These are phyloP conservation scores for Dione vanillae DNA, from an alignment of 2,888 invertebrate species.

Conservation along the genomic window DNA sequence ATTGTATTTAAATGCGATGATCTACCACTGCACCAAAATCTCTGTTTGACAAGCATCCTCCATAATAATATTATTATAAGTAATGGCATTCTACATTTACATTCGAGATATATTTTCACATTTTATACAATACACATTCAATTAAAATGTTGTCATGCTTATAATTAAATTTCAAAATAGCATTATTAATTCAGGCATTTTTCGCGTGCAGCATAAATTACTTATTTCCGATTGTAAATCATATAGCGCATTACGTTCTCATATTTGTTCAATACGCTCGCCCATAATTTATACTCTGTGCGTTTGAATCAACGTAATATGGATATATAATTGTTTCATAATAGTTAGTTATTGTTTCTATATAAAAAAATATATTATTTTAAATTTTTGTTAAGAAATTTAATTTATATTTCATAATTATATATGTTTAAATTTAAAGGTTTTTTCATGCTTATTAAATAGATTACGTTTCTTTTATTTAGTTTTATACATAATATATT, in stretches of 20 bases:
- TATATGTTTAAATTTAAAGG: too few species aligned
- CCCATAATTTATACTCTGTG: not conserved
- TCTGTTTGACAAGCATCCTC: too few species aligned
- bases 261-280: conserved; percentile 16
- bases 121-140: not conserved
- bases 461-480: too few species aligned
- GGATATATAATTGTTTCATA: not conserved
- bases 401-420: too few species aligned
- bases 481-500: too few species aligned
- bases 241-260: conserved; percentile 10
- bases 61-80: too few species aligned
- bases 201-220: conserved; percentile 28
- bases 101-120: not conserved
- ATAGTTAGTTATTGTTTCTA: not conserved
- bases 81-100: not conserved
- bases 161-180: conserved; percentile 27
- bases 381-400: too few species aligned
- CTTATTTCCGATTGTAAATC: conserved; percentile 34
- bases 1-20: too few species aligned
- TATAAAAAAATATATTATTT: too few species aligned
- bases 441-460: too few species aligned
- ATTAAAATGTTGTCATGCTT: not conserved
- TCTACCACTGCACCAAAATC: too few species aligned
- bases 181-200: conserved; percentile 28
- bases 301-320: not conserved